These are phyloP conservation scores for Galerucella calmariensis DNA, from an alignment of 2,888 invertebrate genomes.

Conservation along the genomic window DNA sequence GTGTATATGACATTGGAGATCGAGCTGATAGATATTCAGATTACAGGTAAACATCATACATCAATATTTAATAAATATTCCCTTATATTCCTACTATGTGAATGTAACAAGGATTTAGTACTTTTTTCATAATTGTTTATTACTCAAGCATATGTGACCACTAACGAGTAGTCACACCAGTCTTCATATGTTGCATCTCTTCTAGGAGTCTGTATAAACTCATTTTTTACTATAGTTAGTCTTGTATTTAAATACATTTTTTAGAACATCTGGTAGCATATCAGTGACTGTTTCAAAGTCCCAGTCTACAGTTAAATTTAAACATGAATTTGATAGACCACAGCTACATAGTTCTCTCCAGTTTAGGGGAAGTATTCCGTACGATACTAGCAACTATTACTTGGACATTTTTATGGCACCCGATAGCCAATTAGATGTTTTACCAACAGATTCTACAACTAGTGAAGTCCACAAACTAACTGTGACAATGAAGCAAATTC, in stretches of 20 bases:
- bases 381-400: slow-evolving; percentile 23
- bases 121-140: too few species aligned
- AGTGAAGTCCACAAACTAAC: slow-evolving; percentile 16
- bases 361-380: slow-evolving; percentile 32
- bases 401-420: slow-evolving; percentile 33
- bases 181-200: too few species aligned
- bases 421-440: slow-evolving; percentile 9
- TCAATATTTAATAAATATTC: neutral
- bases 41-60: neutral
- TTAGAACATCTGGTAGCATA: slow-evolving; percentile 14
- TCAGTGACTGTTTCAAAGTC: slow-evolving; percentile 34
- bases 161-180: too few species aligned
- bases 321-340: slow-evolving; percentile 31
- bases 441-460: neutral
- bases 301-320: slow-evolving; percentile 40
- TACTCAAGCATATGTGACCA: too few species aligned
- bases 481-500: slow-evolving; percentile 57
- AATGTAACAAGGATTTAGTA: neutral
- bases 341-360: slow-evolving; percentile 17
- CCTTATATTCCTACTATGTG: neutral
- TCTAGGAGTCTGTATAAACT: neutral
- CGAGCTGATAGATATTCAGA: slow-evolving; percentile 5
- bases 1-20: slow-evolving; percentile 44
- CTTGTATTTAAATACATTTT: neutral
- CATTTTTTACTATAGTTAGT: neutral